These are phyloP conservation scores for Protophormia terraenovae DNA, from an alignment of 2,888 invertebrate genomes.

Conservation along the genomic window DNA sequence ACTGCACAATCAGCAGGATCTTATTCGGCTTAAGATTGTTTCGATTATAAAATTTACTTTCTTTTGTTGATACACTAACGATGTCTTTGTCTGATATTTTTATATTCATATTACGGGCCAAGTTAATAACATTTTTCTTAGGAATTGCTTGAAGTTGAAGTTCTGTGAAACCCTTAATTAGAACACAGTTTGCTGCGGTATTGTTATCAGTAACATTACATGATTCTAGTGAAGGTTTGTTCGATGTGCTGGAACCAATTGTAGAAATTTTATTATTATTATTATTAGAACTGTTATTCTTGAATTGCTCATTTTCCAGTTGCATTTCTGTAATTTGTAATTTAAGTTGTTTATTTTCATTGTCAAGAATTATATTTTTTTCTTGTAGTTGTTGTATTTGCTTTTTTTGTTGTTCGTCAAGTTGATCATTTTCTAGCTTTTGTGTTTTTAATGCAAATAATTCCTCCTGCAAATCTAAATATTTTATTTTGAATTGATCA, in stretches of 20 bases:
- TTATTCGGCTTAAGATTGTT: slow-evolving; percentile 50
- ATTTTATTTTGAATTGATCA: background rate
- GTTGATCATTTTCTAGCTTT: background rate
- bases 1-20: slow-evolving; percentile 39
- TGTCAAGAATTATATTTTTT: background rate
- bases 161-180: slow-evolving; percentile 43
- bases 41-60: slow-evolving; percentile 48
- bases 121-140: slow-evolving; percentile 21
- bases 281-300: background rate
- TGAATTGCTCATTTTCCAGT: background rate
- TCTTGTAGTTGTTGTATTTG: background rate
- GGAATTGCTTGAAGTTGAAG: background rate
- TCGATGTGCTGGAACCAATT: background rate
- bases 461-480: slow-evolving; percentile 7
- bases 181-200: slow-evolving; percentile 40
- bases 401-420: background rate
- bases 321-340: background rate
- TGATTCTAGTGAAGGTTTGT: background rate
- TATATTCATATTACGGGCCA: slow-evolving; percentile 31
- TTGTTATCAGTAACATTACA: background rate
- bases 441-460: background rate
- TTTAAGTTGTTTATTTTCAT: slow-evolving; percentile 7
- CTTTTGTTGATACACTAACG: background rate
- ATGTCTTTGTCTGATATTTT: slow-evolving; percentile 29
- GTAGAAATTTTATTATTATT: background rate